A percentile compares a stretch with the other conserved stretches of the same genome.
phyloP scores from a whole-genome alignment of 2,888 invertebrate species.

The Pardosa pseudoannulata region DNA sequence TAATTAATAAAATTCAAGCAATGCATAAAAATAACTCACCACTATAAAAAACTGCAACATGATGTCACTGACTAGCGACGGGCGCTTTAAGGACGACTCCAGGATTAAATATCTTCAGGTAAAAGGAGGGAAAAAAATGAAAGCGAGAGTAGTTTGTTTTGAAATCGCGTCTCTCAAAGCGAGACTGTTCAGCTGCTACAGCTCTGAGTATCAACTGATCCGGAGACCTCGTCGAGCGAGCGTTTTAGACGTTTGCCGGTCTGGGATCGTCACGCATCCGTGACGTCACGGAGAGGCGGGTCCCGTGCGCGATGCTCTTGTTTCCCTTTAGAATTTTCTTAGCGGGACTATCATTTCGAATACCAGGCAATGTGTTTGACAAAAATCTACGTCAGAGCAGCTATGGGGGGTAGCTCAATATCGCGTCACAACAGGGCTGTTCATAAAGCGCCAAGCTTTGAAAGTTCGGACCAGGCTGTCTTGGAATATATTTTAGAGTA shows the following conservation, averaged over 20 bases:
- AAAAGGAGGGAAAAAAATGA: not conserved
- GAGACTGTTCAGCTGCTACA: not conserved
- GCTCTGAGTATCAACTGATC: constrained; percentile 3
- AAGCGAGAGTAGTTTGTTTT: not conserved
- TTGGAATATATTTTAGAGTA: too few relatives aligned
- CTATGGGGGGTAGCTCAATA: not conserved
- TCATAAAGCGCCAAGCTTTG: too few relatives aligned
- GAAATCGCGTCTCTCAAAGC: not conserved
- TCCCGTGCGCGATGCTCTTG: not conserved
- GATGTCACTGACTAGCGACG: constrained; percentile 66
- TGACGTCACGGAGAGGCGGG: constrained; percentile 47
- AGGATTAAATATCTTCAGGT: constrained; percentile 33
- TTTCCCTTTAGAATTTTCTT: not conserved
- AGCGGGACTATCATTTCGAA: too few relatives aligned
- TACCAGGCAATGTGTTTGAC: too few relatives aligned
- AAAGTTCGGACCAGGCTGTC: not conserved
- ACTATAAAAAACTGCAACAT: constrained; percentile 64
- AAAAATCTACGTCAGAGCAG: too few relatives aligned
- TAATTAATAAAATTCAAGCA: too few relatives aligned
- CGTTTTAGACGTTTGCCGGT: constrained; percentile 11
- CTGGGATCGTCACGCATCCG: constrained; percentile 30
- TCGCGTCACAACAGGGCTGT: not conserved
- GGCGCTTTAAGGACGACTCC: constrained; percentile 42
- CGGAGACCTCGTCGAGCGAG: not conserved
- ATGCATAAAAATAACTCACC: too few relatives aligned